Base-by-base conservation (phyloP, 2,797 vertebrate species). In the Gymnodraco acuticeps region DNA sequence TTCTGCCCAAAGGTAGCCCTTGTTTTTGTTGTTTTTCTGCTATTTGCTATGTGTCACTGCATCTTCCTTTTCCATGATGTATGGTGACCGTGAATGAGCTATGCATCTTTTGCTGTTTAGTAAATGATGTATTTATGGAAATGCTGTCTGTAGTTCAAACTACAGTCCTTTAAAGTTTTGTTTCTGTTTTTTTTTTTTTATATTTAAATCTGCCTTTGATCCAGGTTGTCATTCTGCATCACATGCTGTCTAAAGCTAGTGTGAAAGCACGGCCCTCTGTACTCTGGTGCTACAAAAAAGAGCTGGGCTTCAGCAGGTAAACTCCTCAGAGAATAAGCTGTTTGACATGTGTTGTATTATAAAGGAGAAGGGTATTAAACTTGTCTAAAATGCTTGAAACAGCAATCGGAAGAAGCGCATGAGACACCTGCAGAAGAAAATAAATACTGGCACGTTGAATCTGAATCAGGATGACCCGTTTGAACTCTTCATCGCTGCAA, bases 251-350 rank as follows among this genome's bases (percentile, higher is more conserved):
- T 47, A 99, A 99, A 95, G 96, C 98, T 3, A 78, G 96, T 0
- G 97, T 99, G 64, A 96, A 91, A 90, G 96, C 98, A 5, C 93
- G 98, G 10, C 98, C 98, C 3, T 98, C 98, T 0, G 98, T 99
- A 2, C 93, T 99, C 0, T 99, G 98, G 98, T 99, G 98, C 88
- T 99, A 99, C 77, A 99, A 99, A 67, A 98, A 99, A 75, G 98
- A 99, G 33, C 93, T 99, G 15, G 97, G 97, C 12, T 99, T 99
- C 67, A 99, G 98, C 96, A 99, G 97, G 98, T 20, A 0, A 42
- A 20, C 14, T 27, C 42, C 3, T 13, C 51, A 3, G 2, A 38
- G 7, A 27, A 27, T 3, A 2, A 20, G 3, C 12, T 54, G 15
- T 60, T 54, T 52, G 1, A 0, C 3, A 0, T 47, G 23, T 13